Conservation (phyloP, 2,113 vertebrate species). For the Carollia perspicillata region DNA sequence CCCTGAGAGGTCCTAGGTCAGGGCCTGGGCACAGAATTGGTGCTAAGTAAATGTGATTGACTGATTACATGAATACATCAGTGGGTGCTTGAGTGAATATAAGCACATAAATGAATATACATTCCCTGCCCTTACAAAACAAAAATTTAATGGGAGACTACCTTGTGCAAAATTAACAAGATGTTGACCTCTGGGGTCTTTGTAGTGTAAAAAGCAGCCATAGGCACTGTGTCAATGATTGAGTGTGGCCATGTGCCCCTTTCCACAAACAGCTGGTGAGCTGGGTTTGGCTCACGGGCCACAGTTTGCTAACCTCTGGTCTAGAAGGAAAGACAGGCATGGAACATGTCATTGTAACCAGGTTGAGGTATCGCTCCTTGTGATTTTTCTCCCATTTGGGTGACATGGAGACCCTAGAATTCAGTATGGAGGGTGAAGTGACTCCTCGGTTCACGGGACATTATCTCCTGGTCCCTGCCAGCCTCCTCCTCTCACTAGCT, state of each 20-base stretch:
- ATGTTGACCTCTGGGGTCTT: fast-evolving
- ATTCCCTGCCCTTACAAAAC: not conserved
- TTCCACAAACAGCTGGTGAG: not conserved
- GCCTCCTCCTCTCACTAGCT: not conserved
- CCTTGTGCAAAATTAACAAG: not conserved
- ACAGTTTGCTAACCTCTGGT: not conserved
- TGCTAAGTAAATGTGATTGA: not conserved
- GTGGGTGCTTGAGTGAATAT: not conserved
- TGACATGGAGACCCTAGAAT: not conserved
- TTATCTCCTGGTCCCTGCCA: not conserved
- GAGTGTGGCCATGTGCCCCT: not conserved
- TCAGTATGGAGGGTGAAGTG: not conserved
- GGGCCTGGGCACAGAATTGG: not conserved
- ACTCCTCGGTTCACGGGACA: not conserved
- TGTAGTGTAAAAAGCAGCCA: not conserved
- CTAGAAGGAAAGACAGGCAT: not conserved
- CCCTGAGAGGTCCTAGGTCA: not conserved
- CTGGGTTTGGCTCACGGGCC: not conserved
- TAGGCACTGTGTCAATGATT: not conserved
- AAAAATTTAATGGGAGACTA: not conserved
- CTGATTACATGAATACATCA: not conserved
- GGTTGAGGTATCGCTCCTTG: too few relatives aligned
- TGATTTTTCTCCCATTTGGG: not conserved
- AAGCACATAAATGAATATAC: not conserved
- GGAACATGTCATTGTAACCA: not conserved